Conservation (phyloP, 2,888 invertebrate genomes). For the Camponotus fellah region DNA sequence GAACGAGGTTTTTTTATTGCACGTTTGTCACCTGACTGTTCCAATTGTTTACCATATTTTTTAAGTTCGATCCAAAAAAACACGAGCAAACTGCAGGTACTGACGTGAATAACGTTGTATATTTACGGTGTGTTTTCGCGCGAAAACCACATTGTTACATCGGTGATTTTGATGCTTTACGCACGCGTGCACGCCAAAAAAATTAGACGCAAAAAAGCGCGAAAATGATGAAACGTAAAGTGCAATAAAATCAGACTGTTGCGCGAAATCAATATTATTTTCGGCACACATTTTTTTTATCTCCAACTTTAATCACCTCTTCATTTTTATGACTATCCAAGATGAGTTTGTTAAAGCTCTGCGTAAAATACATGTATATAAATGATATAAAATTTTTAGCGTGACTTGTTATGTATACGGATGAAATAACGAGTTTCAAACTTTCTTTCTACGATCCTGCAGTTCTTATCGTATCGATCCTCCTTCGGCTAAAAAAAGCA, state of each 20-base stretch:
- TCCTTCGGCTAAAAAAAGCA: background rate
- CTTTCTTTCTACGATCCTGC: background rate
- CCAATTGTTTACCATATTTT: conserved; percentile 31
- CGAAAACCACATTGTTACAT: conserved; percentile 21
- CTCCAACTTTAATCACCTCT: background rate
- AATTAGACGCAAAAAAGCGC: conserved; percentile 17
- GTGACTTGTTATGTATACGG: background rate
- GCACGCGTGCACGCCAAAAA: background rate
- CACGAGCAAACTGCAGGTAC: conserved; percentile 2
- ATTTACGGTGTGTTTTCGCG: conserved; percentile 44
- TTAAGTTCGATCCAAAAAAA: conserved; percentile 27
- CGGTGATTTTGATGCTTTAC: conserved; percentile 23
- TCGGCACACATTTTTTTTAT: background rate
- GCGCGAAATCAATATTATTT: background rate
- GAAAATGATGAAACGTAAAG: background rate
- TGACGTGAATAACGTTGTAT: conserved; percentile 36
- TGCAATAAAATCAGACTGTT: background rate
- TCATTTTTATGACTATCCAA: background rate
- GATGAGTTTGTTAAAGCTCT: background rate
- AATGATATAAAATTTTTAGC: background rate
- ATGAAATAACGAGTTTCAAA: conserved; percentile 12
- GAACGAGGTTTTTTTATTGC: background rate
- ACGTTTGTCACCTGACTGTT: conserved; percentile 10
- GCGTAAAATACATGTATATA: background rate
- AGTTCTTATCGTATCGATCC: conserved; percentile 32